Evolutionary conservation across 1,140 invertebrate genomes (phyloP).

Genomic region (Drosophila paulistorum): DNA sequence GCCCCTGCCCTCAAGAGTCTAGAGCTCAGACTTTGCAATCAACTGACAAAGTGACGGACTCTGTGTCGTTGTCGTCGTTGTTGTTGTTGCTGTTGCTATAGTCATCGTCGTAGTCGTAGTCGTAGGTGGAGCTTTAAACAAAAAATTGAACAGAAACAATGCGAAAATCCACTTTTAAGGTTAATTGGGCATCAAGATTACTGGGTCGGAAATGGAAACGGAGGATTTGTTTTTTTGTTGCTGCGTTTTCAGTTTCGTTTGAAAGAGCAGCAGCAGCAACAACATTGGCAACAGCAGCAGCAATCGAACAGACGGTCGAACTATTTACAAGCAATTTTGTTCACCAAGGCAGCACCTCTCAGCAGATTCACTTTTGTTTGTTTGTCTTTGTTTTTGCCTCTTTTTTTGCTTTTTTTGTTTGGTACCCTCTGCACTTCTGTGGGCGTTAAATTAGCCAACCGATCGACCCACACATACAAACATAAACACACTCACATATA

Average conservation of each 20-base stretch:
- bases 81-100: slow-evolving; percentile 43
- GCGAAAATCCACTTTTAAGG: slow-evolving; percentile 82
- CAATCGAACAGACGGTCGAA: slow-evolving; percentile 47
- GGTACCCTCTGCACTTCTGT: slow-evolving; percentile 26
- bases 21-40: slow-evolving; percentile 54
- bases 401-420: slow-evolving; percentile 21
- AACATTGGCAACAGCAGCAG: neutral
- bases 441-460: slow-evolving; percentile 75
- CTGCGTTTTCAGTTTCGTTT: slow-evolving; percentile 47
- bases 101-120: slow-evolving; percentile 46
- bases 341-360: slow-evolving; percentile 47
- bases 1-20: slow-evolving; percentile 43
- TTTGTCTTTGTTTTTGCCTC: slow-evolving; percentile 41
- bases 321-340: slow-evolving; percentile 75
- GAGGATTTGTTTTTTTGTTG: slow-evolving; percentile 49
- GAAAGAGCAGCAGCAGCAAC: slow-evolving; percentile 53
- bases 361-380: slow-evolving; percentile 78
- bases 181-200: slow-evolving; percentile 83
- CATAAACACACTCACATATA: slow-evolving; percentile 34
- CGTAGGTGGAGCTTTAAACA: slow-evolving; percentile 19
- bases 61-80: slow-evolving; percentile 40
- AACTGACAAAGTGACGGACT: slow-evolving; percentile 55
- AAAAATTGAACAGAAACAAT: slow-evolving; percentile 66
- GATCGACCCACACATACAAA: slow-evolving; percentile 45
- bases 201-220: slow-evolving; percentile 82